phyloP scores from a whole-genome alignment of 2,888 invertebrate genomes.

The Temnothorax ravouxi region DNA sequence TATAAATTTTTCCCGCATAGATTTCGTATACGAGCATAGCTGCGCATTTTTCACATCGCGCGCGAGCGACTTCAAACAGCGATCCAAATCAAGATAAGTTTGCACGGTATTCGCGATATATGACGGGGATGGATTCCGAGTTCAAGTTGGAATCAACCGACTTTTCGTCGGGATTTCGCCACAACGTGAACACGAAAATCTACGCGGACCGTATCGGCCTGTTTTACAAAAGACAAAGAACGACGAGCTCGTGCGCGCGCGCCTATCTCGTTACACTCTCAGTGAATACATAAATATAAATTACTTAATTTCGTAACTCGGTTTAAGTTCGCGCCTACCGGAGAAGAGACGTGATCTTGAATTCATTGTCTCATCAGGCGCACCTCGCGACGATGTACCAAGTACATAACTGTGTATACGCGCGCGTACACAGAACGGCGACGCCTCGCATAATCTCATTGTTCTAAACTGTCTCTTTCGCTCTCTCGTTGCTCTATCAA shows the following conservation, averaged over 20 bases:
- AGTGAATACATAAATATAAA: conserved; percentile 82
- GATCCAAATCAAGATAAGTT: conserved; percentile 10
- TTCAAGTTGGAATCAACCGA: conserved; percentile 36
- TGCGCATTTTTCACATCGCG: background rate
- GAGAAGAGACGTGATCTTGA: conserved; percentile 81
- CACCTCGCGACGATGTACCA: conserved; percentile 68
- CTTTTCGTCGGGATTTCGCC: conserved; percentile 38
- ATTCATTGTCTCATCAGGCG: conserved; percentile 80
- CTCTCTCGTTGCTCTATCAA: conserved; percentile 47
- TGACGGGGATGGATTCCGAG: conserved; percentile 26
- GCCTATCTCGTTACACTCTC: conserved; percentile 77
- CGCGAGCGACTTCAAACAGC: background rate
- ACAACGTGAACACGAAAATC: conserved; percentile 34
- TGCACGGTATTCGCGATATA: conserved; percentile 25
- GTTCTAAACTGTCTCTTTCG: conserved; percentile 41
- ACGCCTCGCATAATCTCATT: conserved; percentile 70
- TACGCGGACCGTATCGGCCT: conserved; percentile 30
- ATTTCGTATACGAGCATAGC: background rate
- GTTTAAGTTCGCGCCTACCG: conserved; percentile 78
- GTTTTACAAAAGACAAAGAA: conserved; percentile 65
- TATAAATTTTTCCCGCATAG: background rate
- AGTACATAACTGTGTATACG: conserved; percentile 58
- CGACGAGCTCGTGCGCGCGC: conserved; percentile 49
- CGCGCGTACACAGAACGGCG: conserved; percentile 55
- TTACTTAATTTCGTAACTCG: conserved; percentile 81